phyloP scores from a whole-genome alignment of 2,888 invertebrate species.

The Caenorhabditis sulstoni region DNA sequence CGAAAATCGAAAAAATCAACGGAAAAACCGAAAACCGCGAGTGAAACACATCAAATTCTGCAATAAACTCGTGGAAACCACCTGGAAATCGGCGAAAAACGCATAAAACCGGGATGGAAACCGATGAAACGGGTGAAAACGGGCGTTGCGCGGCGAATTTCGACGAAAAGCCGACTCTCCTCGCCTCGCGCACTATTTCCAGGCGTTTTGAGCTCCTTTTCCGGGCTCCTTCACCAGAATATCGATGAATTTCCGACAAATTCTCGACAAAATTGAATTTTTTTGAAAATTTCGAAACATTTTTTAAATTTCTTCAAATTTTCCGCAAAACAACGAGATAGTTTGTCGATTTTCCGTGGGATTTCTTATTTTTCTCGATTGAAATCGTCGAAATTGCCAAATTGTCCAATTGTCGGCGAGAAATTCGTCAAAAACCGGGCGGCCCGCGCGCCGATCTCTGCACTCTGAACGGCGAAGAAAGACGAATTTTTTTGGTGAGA shows the following conservation, averaged over 20 bases:
- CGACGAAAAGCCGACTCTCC: slow-evolving; percentile 32
- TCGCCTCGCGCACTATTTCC: slow-evolving; percentile 10
- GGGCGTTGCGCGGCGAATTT: neutral
- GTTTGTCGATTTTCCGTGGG: neutral
- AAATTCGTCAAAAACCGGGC: slow-evolving; percentile 42
- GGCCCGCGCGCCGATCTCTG: slow-evolving; percentile 16
- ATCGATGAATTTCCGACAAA: slow-evolving; percentile 16
- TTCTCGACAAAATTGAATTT: neutral
- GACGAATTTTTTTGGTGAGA: no score
- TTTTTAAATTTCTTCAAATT: neutral
- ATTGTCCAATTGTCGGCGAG: neutral
- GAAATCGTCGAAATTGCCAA: slow-evolving; percentile 5
- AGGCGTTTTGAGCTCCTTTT: slow-evolving; percentile 16
- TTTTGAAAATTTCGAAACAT: slow-evolving; percentile 2
- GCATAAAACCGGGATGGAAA: neutral
- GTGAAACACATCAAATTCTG: neutral
- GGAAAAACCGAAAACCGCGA: neutral
- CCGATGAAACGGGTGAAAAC: neutral
- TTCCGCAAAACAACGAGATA: no score
- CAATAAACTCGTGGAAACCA: neutral
- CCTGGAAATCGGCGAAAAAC: no score
- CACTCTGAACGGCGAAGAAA: slow-evolving; percentile 21
- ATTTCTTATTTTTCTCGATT: neutral
- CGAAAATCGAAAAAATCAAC: no score
- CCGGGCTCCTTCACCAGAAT: slow-evolving; percentile 25